Evolutionary conservation across 2,797 vertebrate species (phyloP), one percentile per base, ranked within the genome.

Genomic region (Poeciliopsis presidionis): DNA sequence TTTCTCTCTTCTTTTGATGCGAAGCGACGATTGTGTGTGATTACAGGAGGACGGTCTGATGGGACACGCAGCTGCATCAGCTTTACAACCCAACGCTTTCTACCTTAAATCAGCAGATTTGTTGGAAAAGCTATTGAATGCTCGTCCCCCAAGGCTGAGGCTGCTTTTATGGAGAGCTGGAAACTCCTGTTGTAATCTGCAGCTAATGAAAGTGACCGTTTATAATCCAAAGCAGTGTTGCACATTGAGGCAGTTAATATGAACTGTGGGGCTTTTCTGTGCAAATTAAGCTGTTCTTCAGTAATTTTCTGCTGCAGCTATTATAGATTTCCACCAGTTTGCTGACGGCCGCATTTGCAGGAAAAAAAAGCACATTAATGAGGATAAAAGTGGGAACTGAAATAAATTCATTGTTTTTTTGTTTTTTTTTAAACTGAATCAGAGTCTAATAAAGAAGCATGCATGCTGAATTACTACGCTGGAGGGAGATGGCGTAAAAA

Each of bases 21-120:
- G 43, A 74, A 81, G 79, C 86, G 75, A 36, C 72, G 85, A 87
- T 85, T 85, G 83, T 55, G 79, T 82, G 76, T 89, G 80, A 90
- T 84, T 87, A 83, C 75, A 83, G 81, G 70, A 72, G 46, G 74
- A 75, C 75, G 30, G 20, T 5, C 41, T 43, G 9, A 11, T 1
- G 2, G 75, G 83, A 77, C 14, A 73, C 14, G 79, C 76, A n/a
- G 74, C 43, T 47, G 69, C 28, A 33, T 20, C 22, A 53, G 73
- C 43, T 73, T 73, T 18, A 45, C 39, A 5, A 28, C 71, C 53
- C 4, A 55, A 51, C 30, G 5, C 79, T 28, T n/a, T 70, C 49
- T 2, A 30, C 18, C 72, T 82, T 22, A 39, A 77, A 86, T 59
- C 81, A 51, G 79, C 25, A 7, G 12, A 51, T 3, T 36, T 46